Conservation (phyloP, 1,140 invertebrate species). For the Zaprionus taronus region DNA sequence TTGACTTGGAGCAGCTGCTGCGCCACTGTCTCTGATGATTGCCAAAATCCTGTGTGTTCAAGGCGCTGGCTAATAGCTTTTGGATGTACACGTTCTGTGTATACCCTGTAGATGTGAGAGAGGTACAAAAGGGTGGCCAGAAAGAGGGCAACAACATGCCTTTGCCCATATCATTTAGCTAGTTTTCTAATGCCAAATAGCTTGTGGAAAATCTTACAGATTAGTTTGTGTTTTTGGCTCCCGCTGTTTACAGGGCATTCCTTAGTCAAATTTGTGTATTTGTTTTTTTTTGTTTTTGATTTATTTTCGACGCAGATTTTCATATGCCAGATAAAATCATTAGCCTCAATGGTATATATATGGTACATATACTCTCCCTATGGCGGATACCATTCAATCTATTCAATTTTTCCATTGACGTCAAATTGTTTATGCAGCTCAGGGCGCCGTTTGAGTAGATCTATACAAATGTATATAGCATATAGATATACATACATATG, state of each 20-base stretch:
- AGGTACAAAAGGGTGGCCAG: not conserved
- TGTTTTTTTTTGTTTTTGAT: constrained; percentile 15
- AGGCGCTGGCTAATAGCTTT: constrained; percentile 40
- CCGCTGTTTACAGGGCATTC: constrained; percentile 11
- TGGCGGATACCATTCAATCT: constrained; percentile 8
- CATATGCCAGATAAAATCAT: constrained; percentile 35
- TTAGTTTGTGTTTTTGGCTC: not conserved
- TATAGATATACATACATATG: not conserved
- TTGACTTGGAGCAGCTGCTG: constrained; percentile 17
- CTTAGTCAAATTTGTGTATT: constrained; percentile 20
- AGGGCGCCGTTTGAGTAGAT: constrained; percentile 43
- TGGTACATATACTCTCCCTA: not conserved
- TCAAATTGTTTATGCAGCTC: constrained; percentile 77
- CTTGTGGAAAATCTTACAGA: not conserved
- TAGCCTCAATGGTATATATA: constrained; percentile 8
- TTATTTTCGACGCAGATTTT: constrained; percentile 42
- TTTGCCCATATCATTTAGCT: not conserved
- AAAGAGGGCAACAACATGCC: not conserved
- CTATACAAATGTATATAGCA: constrained; percentile 26
- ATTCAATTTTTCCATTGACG: constrained; percentile 62
- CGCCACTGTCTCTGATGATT: constrained; percentile 9
- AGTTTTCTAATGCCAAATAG: not conserved
- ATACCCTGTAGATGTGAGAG: constrained; percentile 10
- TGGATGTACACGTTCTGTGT: constrained; percentile 12
- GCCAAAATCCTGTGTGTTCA: constrained; percentile 32